Conservation (phyloP, 2,797 vertebrate genomes). For the Notolepis coatsorum region DNA sequence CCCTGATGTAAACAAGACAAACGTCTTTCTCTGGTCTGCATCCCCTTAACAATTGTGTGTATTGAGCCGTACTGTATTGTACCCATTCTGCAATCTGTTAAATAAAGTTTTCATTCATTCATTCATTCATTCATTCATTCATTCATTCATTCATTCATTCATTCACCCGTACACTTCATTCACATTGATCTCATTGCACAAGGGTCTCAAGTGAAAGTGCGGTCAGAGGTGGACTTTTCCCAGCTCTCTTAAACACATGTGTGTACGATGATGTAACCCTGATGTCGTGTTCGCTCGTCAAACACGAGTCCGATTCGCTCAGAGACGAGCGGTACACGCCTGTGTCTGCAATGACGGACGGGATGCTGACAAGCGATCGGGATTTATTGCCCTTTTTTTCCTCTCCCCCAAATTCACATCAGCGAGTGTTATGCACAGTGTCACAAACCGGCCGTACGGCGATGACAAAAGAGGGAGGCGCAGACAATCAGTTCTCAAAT, state of each 20-base stretch:
- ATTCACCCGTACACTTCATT: too few relatives aligned
- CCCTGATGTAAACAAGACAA: too few relatives aligned
- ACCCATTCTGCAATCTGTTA: too few relatives aligned
- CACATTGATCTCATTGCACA: neutral
- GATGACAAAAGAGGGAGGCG: too few relatives aligned
- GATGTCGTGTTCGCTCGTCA: neutral
- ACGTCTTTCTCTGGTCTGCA: too few relatives aligned
- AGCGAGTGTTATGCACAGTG: conserved; percentile 28
- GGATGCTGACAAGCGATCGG: conserved; percentile 43
- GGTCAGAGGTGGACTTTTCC: neutral
- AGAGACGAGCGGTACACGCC: conserved; percentile 2
- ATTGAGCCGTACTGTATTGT: too few relatives aligned
- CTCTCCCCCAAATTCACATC: conserved; percentile 49
- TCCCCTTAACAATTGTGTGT: too few relatives aligned
- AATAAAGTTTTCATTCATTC: too few relatives aligned
- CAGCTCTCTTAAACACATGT: neutral
- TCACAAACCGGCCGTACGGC: too few relatives aligned
- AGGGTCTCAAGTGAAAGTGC: neutral
- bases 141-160: too few relatives aligned
- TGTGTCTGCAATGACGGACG: conserved; percentile 17
- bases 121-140: too few relatives aligned
- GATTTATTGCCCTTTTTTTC: conserved; percentile 48
- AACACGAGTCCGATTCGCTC: conserved; percentile 9
- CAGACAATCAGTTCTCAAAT: too few relatives aligned
- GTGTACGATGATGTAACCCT: neutral